Evolutionary conservation across 2,888 invertebrate genomes (phyloP).

Genomic region (Chamaedrilus cognettii): DNA sequence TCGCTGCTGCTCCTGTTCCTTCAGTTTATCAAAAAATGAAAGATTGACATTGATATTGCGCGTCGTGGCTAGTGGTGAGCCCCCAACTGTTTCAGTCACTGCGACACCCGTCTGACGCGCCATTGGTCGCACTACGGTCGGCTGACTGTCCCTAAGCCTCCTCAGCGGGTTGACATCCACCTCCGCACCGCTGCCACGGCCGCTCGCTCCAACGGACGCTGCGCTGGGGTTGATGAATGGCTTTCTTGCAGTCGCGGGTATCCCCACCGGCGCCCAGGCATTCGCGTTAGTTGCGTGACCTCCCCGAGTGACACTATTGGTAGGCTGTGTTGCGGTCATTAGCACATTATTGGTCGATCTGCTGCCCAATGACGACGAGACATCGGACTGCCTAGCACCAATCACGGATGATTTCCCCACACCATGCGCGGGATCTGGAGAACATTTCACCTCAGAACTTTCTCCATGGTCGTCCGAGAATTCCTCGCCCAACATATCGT

Average conservation of each 20-base stretch:
- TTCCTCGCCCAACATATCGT: too few species aligned
- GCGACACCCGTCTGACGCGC: slow-evolving; percentile 1
- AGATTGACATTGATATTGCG: slow-evolving; percentile 27
- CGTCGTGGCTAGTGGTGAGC: not conserved
- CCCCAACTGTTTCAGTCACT: not conserved
- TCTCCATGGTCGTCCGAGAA: too few species aligned
- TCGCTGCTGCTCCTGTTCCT: slow-evolving; percentile 30
- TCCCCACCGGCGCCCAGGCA: slow-evolving; percentile 53
- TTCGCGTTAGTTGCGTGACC: slow-evolving; percentile 40
- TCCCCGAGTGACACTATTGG: too few species aligned
- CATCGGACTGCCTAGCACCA: too few species aligned
- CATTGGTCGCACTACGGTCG: slow-evolving; percentile 16
- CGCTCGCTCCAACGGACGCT: not conserved
- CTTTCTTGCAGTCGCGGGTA: slow-evolving; percentile 31
- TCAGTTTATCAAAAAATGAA: slow-evolving; percentile 33
- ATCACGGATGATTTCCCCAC: too few species aligned
- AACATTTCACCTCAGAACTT: too few species aligned
- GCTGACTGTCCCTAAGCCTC: slow-evolving; percentile 63
- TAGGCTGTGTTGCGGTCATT: too few species aligned
- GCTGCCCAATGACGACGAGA: too few species aligned
- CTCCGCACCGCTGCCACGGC: slow-evolving; percentile 41
- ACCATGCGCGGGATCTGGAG: too few species aligned
- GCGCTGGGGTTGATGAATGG: slow-evolving; percentile 16
- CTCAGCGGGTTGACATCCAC: slow-evolving; percentile 68
- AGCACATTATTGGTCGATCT: too few species aligned